Conservation (phyloP, 2,113 vertebrate genomes). For the Toxostoma redivivum region DNA sequence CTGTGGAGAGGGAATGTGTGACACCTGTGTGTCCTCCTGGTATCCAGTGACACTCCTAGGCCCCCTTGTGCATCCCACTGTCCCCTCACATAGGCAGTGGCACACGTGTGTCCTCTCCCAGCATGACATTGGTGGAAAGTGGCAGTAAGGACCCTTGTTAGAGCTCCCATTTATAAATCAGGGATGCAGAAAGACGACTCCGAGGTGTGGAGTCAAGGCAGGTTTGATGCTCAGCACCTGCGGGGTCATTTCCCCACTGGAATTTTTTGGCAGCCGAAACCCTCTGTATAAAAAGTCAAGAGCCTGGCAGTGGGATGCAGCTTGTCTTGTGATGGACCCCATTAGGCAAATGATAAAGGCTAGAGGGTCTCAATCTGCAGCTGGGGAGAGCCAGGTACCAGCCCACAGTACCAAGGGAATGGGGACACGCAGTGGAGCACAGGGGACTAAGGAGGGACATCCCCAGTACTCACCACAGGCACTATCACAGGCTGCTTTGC, state of each 20-base stretch:
- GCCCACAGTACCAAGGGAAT: rapidly evolving
- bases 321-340: rapidly evolving
- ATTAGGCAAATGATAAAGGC: neutral
- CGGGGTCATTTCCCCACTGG: rapidly evolving
- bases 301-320: rapidly evolving
- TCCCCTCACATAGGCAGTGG: neutral
- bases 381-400: neutral
- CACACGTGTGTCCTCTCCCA: rapidly evolving
- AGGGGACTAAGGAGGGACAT: neutral
- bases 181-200: rapidly evolving
- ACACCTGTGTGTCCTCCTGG: neutral
- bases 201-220: rapidly evolving
- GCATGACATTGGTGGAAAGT: rapidly evolving
- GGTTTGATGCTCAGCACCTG: neutral
- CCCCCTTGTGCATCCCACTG: neutral
- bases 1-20: slow-evolving; percentile 59
- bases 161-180: too few species aligned
- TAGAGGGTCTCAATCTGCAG: neutral
- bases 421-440: neutral
- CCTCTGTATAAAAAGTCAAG: neutral
- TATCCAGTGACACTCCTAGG: neutral
- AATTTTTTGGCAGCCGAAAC: neutral
- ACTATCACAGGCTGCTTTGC: slow-evolving; percentile 89
- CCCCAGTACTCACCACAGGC: slow-evolving; percentile 83
- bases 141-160: rapidly evolving